phyloP scores from a whole-genome alignment of 2,113 vertebrate genomes.

The Neotoma lepida region DNA sequence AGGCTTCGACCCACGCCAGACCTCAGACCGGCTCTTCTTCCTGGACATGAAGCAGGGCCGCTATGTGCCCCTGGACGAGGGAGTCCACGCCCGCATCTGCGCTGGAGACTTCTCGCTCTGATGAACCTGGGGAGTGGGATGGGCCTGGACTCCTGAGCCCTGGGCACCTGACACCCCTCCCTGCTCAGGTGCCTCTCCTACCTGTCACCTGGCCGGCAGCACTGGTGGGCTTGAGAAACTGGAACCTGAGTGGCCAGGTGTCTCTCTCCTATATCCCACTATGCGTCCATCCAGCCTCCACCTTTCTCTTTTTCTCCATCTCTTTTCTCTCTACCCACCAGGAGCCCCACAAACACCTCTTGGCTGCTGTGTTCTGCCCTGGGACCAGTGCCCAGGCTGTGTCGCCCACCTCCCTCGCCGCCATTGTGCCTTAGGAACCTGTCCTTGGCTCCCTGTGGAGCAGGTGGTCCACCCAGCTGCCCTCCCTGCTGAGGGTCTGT shows the following conservation, averaged over 20 bases:
- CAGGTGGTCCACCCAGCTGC: not conserved
- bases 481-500: not conserved
- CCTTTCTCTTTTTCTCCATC: not conserved
- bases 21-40: constrained; percentile 88
- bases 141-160: not conserved
- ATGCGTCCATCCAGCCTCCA: not conserved
- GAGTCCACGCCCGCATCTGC: constrained; percentile 84
- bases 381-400: not conserved
- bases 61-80: constrained; percentile 87
- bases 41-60: constrained; percentile 86
- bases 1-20: constrained; percentile 87
- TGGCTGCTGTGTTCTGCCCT: not conserved
- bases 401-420: not conserved
- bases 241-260: not conserved
- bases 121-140: not conserved
- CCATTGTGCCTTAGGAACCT: constrained; percentile 71
- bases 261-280: not conserved
- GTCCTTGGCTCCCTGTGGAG: not conserved
- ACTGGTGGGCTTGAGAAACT: too few relatives aligned
- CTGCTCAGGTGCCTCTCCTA: not conserved
- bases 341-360: not conserved
- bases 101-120: constrained; percentile 85
- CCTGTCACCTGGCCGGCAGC: not conserved
- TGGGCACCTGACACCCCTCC: not conserved
- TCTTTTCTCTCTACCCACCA: not conserved